These are phyloP conservation scores for Syrista parreyssii DNA, from an alignment of 2,888 invertebrate genomes.

Conservation along the genomic window DNA sequence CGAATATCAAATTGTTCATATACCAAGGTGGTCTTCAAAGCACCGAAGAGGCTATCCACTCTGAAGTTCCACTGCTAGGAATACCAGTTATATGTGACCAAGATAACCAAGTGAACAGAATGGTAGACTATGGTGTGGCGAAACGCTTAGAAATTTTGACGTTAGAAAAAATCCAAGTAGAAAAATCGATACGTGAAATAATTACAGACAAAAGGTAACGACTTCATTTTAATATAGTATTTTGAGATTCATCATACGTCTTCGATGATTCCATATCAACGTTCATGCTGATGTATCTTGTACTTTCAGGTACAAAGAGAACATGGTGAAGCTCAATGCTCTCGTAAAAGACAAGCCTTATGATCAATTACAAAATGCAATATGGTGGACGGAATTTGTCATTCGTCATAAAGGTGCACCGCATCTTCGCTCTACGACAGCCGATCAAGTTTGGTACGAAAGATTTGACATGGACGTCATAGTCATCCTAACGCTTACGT, in stretches of 20 bases:
- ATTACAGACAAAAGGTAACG: constrained; percentile 29
- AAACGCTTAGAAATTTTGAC: constrained; percentile 24
- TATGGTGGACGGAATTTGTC: constrained; percentile 45
- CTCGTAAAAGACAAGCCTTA: constrained; percentile 26
- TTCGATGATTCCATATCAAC: not conserved
- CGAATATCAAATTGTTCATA: constrained; percentile 42
- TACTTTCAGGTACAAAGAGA: constrained; percentile 40
- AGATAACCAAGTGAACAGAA: constrained; percentile 24
- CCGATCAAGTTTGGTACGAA: constrained; percentile 33
- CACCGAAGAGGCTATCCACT: constrained; percentile 43
- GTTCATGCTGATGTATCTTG: too few species aligned
- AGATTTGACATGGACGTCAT: constrained; percentile 36
- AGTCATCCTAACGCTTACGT: constrained; percentile 17
- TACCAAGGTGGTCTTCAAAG: constrained; percentile 49
- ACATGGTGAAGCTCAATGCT: constrained; percentile 20
- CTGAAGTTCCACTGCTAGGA: constrained; percentile 43
- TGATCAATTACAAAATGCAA: constrained; percentile 30
- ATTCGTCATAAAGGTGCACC: constrained; percentile 40
- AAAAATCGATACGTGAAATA: constrained; percentile 29
- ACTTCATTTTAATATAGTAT: too few species aligned
- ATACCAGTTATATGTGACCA: constrained; percentile 46
- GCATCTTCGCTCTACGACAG: constrained; percentile 31
- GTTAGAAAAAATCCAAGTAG: constrained; percentile 19
- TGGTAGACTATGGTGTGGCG: constrained; percentile 32
- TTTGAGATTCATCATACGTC: not conserved